A percentile compares a stretch with the other conserved stretches of the same genome.
Evolutionary conservation across 2,113 vertebrate species (phyloP).

Genomic region (Mormoops blainvillei): DNA sequence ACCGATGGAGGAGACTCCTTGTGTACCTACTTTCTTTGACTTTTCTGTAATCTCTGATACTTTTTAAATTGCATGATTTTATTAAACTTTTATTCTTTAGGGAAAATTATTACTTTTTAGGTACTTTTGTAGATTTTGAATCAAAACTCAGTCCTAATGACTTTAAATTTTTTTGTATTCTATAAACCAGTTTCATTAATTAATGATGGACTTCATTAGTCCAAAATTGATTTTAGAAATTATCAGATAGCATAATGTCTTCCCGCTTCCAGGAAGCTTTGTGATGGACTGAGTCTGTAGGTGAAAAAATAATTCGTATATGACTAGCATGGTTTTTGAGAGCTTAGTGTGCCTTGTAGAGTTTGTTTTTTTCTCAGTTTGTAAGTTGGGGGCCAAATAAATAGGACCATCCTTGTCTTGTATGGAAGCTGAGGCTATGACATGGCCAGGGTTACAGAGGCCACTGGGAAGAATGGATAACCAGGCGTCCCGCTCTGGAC

Average conservation of each 20-base stretch:
- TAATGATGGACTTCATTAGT: slow-evolving; percentile 23
- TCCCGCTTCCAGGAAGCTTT: slow-evolving; percentile 48
- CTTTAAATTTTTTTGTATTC: slow-evolving; percentile 48
- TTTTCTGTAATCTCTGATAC: slow-evolving; percentile 28
- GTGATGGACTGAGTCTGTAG: slow-evolving; percentile 45
- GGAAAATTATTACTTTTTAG: slow-evolving; percentile 56
- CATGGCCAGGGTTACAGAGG: not conserved
- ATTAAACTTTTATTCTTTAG: slow-evolving; percentile 51
- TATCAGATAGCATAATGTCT: slow-evolving; percentile 33
- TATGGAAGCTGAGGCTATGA: slow-evolving; percentile 1
- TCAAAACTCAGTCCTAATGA: slow-evolving; percentile 58
- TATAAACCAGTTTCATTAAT: slow-evolving; percentile 10
- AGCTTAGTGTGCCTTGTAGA: slow-evolving; percentile 69
- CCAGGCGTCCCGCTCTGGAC: not conserved
- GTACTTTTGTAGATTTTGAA: slow-evolving; percentile 70
- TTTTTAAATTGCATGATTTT: slow-evolving; percentile 64
- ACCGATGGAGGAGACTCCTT: not conserved
- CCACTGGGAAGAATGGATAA: not conserved
- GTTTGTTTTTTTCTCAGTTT: slow-evolving; percentile 33
- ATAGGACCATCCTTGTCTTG: not conserved
- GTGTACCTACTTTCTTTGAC: slow-evolving; percentile 60
- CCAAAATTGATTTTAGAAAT: slow-evolving; percentile 42
- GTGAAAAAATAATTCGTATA: not conserved
- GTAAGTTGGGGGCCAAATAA: slow-evolving; percentile 36
- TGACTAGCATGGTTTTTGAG: slow-evolving; percentile 51